Percentiles rank a stretch among this genome's conserved stretches.
These are phyloP conservation scores for Antheraea pernyi DNA, from an alignment of 1,140 invertebrate genomes.

Conservation along the genomic window DNA sequence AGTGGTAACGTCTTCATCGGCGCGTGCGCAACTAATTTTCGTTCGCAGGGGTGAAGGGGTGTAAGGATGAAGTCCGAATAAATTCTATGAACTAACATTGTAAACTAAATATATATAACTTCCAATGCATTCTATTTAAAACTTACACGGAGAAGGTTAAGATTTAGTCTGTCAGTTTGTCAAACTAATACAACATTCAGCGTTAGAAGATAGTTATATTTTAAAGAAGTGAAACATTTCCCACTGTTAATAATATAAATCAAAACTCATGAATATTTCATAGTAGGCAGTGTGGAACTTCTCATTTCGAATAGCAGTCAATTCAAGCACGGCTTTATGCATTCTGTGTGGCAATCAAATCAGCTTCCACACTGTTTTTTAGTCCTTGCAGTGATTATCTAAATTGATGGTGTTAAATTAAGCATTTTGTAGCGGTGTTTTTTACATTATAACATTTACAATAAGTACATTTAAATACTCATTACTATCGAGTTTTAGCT, in stretches of 20 bases:
- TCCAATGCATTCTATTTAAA: too few relatives aligned
- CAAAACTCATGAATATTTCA: not conserved
- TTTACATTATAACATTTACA: slow-evolving; percentile 13
- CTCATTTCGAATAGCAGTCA: not conserved
- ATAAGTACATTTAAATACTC: not conserved
- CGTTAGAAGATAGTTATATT: not conserved
- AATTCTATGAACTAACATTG: not conserved
- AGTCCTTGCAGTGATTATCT: slow-evolving; percentile 15
- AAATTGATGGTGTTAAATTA: slow-evolving; percentile 49
- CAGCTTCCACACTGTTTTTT: slow-evolving; percentile 37
- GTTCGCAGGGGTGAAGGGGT: slow-evolving; percentile 17
- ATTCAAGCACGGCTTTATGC: slow-evolving; percentile 14
- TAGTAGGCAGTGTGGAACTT: not conserved
- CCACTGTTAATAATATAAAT: too few relatives aligned
- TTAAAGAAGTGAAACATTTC: not conserved
- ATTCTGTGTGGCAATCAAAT: slow-evolving; percentile 34
- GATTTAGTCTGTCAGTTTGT: too few relatives aligned
- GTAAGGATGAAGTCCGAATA: slow-evolving; percentile 8
- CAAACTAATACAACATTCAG: too few relatives aligned
- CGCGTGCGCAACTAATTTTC: slow-evolving; percentile 55
- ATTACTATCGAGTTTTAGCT: not conserved
- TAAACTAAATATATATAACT: too few relatives aligned
- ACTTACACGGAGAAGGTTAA: too few relatives aligned
- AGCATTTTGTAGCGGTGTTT: slow-evolving; percentile 38
- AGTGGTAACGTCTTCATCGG: slow-evolving; percentile 47